These are phyloP conservation scores for Cydia amplana DNA, from an alignment of 1,140 invertebrate genomes.

Conservation along the genomic window DNA sequence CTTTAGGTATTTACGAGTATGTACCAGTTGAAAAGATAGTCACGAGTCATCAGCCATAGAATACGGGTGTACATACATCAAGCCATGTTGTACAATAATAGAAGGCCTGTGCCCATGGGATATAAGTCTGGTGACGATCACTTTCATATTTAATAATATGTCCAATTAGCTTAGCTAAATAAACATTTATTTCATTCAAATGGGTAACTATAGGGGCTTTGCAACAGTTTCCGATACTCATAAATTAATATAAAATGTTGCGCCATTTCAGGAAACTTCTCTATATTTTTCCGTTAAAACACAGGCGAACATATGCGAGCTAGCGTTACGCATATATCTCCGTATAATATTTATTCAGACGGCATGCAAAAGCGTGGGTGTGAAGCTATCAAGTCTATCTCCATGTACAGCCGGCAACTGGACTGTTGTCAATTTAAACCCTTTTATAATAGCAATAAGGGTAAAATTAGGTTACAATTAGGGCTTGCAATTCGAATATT, in stretches of 20 bases:
- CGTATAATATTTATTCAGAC: slow-evolving; percentile 32
- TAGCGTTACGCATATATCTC: slow-evolving; percentile 20
- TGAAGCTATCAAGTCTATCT: slow-evolving; percentile 30
- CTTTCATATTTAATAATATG: no score
- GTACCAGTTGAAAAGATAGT: no score
- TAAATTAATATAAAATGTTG: not conserved
- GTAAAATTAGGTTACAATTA: not conserved
- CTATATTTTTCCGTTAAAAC: slow-evolving; percentile 17
- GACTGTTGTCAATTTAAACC: slow-evolving; percentile 2
- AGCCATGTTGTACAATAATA: no score
- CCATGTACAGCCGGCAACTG: slow-evolving; percentile 12
- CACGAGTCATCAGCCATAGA: no score
- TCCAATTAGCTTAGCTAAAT: not conserved
- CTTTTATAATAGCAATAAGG: slow-evolving; percentile 14
- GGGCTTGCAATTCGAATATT: no score
- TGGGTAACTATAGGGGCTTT: not conserved
- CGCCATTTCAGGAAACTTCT: not conserved
- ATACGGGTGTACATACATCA: no score
- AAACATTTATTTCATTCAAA: not conserved
- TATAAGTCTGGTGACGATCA: no score
- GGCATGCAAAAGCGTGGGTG: slow-evolving; percentile 27
- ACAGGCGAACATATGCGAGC: not conserved
- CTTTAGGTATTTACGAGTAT: no score
- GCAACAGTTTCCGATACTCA: not conserved
- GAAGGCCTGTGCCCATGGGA: no score